Evolutionary conservation across 2,888 invertebrate genomes (phyloP).

Genomic region (Melanchra persicariae): DNA sequence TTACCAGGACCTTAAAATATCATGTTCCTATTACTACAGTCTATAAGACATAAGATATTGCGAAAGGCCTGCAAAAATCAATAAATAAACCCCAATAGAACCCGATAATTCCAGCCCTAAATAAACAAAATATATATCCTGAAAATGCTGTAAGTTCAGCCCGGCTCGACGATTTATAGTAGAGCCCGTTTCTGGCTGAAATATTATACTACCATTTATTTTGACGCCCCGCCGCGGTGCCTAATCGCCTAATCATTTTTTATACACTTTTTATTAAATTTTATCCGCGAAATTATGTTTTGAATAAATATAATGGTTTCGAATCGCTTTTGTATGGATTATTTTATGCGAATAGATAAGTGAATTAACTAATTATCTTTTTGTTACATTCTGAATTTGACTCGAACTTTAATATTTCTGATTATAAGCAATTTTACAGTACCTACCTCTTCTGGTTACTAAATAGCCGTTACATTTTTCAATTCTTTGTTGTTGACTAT

Average conservation of each 20-base stretch:
- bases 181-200: conserved; percentile 27
- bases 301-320: background rate
- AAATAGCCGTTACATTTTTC: too few species aligned
- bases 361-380: background rate
- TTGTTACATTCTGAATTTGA: too few species aligned
- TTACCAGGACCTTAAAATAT: too few species aligned
- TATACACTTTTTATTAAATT: conserved; percentile 16
- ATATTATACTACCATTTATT: conserved; percentile 45
- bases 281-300: conserved; percentile 18
- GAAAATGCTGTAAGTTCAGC: conserved; percentile 29
- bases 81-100: conserved; percentile 15
- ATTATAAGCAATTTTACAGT: too few species aligned
- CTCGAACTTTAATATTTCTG: too few species aligned
- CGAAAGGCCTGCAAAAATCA: background rate
- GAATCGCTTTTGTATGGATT: background rate
- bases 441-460: too few species aligned
- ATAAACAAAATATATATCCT: conserved; percentile 34
- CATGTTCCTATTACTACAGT: too few species aligned
- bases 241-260: conserved; percentile 21
- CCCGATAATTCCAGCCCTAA: conserved; percentile 5
- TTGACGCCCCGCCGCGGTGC: conserved; percentile 7
- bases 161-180: conserved; percentile 35
- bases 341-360: background rate
- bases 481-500: too few species aligned
- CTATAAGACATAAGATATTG: background rate